Evolutionary conservation across 1,140 invertebrate species (phyloP).

Genomic region (Coptotermes formosanus): DNA sequence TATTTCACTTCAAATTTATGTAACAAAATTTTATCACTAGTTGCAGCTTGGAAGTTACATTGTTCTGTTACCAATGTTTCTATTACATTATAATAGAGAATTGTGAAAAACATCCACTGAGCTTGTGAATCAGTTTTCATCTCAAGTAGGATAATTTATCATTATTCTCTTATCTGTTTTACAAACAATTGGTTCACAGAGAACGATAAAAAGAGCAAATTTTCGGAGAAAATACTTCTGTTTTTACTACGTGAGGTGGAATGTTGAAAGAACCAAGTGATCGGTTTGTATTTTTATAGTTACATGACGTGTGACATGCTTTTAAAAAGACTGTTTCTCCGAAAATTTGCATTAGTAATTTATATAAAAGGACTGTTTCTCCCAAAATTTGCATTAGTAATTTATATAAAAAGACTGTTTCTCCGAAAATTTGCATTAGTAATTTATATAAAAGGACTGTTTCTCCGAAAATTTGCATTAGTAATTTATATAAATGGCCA

Average conservation of each 20-base stretch:
- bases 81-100: background rate
- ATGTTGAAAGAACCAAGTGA: too few species aligned
- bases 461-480: background rate
- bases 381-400: too few species aligned
- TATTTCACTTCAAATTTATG: background rate
- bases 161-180: background rate
- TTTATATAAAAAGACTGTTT: background rate
- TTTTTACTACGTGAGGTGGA: too few species aligned
- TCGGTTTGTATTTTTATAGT: too few species aligned
- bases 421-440: background rate
- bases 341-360: too few species aligned
- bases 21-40: background rate
- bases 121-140: background rate
- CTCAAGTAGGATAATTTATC: background rate
- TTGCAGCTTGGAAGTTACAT: background rate
- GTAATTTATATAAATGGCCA: background rate
- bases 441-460: background rate
- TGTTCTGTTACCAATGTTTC: constrained; percentile 7
- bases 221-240: background rate
- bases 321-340: too few species aligned
- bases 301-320: too few species aligned
- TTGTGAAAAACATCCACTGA: constrained; percentile 8
- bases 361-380: too few species aligned
- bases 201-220: background rate
- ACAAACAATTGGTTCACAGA: constrained; percentile 15